These are phyloP conservation scores for Myotis planiceps DNA, from an alignment of 2,797 vertebrate species.

Conservation along the genomic window DNA sequence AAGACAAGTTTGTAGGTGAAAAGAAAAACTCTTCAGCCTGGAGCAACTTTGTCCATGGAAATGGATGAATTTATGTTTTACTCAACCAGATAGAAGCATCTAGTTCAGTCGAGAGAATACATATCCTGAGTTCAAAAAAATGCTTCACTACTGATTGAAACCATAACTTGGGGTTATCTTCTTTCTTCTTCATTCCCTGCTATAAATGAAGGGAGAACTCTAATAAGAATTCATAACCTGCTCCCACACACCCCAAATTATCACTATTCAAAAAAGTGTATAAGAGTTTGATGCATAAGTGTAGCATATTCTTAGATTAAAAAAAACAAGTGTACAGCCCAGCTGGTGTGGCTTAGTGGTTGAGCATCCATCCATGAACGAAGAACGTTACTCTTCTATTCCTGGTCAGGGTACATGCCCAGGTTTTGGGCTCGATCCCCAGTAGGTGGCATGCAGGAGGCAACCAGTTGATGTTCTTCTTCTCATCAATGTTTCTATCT, in stretches of 20 bases:
- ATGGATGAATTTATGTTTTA: not conserved
- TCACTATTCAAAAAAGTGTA: not conserved
- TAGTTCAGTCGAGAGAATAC: not conserved
- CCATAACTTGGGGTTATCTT: not conserved
- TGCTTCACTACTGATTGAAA: not conserved
- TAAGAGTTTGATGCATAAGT: not conserved
- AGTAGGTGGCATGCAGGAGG: no score
- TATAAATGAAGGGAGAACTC: not conserved
- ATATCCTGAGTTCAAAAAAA: not conserved
- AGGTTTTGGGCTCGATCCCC: no score
- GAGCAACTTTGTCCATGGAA: not conserved
- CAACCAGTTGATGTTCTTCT: no score
- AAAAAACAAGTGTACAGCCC: not conserved
- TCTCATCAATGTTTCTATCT: no score
- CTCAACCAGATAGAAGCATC: not conserved
- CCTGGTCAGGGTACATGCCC: no score
- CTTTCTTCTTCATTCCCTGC: not conserved
- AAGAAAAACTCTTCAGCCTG: not conserved
- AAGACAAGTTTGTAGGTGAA: not conserved
- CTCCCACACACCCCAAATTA: not conserved
- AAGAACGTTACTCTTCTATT: no score
- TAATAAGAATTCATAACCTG: not conserved
- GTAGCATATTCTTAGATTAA: not conserved
- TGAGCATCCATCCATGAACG: no score
- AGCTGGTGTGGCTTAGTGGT: no score